A percentile compares a stretch with the other conserved stretches of the same genome.
Conservation (phyloP, 2,888 invertebrate genomes). For the Mesodorylaimus sp. region DNA sequence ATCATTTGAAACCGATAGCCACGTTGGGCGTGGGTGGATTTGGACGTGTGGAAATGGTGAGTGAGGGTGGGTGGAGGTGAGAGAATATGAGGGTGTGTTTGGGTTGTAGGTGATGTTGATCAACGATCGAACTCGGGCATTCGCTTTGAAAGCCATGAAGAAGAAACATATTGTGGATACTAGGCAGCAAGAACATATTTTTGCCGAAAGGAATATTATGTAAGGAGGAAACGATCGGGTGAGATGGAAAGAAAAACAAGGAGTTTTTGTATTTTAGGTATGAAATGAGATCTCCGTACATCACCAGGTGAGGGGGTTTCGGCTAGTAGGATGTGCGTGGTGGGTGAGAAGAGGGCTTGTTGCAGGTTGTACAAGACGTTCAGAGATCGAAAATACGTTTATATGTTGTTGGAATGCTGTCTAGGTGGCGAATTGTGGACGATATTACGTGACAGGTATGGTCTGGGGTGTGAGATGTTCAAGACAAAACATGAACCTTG, state of each 20-base stretch:
- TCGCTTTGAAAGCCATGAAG: conserved; percentile 69
- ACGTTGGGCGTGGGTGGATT: conserved; percentile 83
- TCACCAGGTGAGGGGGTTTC: conserved; percentile 46
- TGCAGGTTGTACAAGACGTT: conserved; percentile 67
- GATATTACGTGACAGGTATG: conserved; percentile 50
- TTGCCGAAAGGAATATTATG: conserved; percentile 66
- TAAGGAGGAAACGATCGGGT: too few relatives aligned
- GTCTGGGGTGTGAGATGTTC: too few relatives aligned
- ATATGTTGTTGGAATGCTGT: conserved; percentile 83
- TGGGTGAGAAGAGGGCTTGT: too few relatives aligned
- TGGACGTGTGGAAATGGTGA: conserved; percentile 50
- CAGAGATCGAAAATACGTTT: conserved; percentile 72
- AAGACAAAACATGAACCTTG: too few relatives aligned
- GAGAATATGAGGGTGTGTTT: neutral
- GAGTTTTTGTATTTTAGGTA: too few relatives aligned
- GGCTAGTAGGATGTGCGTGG: too few relatives aligned
- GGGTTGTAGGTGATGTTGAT: conserved; percentile 32
- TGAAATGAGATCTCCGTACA: conserved; percentile 54
- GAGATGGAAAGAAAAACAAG: too few relatives aligned
- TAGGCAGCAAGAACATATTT: conserved; percentile 69
- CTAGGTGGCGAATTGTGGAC: conserved; percentile 89
- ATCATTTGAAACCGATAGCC: conserved; percentile 58
- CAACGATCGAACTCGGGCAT: conserved; percentile 40
- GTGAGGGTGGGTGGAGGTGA: neutral
- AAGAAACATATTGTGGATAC: conserved; percentile 72